Base-by-base conservation (phyloP, 2,888 invertebrate species). In the Acleris cristana region DNA sequence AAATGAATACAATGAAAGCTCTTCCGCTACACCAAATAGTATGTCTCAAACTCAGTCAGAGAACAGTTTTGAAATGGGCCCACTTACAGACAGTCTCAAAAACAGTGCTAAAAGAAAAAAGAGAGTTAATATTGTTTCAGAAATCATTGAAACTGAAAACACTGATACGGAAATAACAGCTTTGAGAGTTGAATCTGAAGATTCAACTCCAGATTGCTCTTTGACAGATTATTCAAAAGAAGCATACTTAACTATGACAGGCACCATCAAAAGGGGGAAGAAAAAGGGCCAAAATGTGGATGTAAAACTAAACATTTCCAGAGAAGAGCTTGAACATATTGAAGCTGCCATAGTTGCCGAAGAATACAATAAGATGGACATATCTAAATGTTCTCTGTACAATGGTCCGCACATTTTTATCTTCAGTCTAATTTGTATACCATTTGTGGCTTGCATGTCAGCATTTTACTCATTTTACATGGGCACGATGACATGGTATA, bases 401-500 rank as follows among this genome's bases (percentile, higher is more conserved):
- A 94, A 94, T 49, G 96, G 96, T 0, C 91, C 94, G 14, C 96
- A 96, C 79, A 91, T 96, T 55, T 91, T 95, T 65, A 68, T 96
- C 8, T 94, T 95, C 77, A 94, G 95, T 52, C 73, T 96, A 44
- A 70, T 96, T 14, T 95, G 95, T 79, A 90, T 94, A 74, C 96
- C 96, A 14, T 92, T 96, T 85, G 95, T 96, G 19, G 92, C 94
- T 40, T 74, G 94, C 49, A 87, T 95, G 67, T 95, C 96, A 12
- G 92, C 94, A 16, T 81, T 94, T 57, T 95, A 96, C 78, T 95
- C 96, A 1, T 96, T 96, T 81, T 96, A 96, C 79, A 94, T 95
- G 71, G 96, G 96, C 21, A 96, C 96, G 2, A 85, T 96, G 76
- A 95, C 96, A 57, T 96, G 96, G 96, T 96, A 96, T 79, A 96